Base-by-base conservation (phyloP, 2,113 vertebrate species). In the Mungos mungo region DNA sequence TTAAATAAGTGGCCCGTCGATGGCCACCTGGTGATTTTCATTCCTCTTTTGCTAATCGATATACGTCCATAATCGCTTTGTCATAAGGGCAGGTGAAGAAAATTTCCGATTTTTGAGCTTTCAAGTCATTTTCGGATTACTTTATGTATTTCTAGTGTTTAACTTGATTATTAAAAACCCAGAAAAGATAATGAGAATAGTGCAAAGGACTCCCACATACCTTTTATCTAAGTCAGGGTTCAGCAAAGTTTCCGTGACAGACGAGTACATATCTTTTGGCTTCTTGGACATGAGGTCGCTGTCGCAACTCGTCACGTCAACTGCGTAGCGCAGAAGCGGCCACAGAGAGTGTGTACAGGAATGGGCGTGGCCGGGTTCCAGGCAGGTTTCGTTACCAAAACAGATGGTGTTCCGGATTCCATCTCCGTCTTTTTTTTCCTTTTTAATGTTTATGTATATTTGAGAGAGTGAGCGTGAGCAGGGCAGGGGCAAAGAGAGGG, bases 311-410 rank as follows among this genome's bases (percentile, higher is more conserved):
- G 31, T 60, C 14, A 27, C 2, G 31, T 60, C 14, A 27, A 2
- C 27, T 38, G 0, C 14, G 3, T 33, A 31, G 23, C 38, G 14
- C 9, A 4, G 41, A 29, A 52, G 14, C 8, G 35, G 3, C 27
- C 66, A 38, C 8, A 25, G 3, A 45, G 5, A 47, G 9, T 21
- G 21, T 7, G 5, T 29, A 13, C 5, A 14, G 35, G 47, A 74
- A 9, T 13, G 31, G 23, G 7, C 2, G 0, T 66, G 35, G 66
- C 66, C 31, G 29, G 38, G 41, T 33, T 71, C 60, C 16, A 45
- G 4, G 35, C 65, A 25, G 35, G 15, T 80, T 65, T 80, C 63
- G 27, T 80, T 69, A 9, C 1, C 5, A 33, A 79, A 72, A 41
- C 35, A 47, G 3, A 18, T 5, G 3, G 4, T 14, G 12, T 19